Percentiles rank a stretch among this genome's conserved stretches.
Evolutionary conservation across 2,797 vertebrate species (phyloP).

Genomic region (Fistularia commersonii): DNA sequence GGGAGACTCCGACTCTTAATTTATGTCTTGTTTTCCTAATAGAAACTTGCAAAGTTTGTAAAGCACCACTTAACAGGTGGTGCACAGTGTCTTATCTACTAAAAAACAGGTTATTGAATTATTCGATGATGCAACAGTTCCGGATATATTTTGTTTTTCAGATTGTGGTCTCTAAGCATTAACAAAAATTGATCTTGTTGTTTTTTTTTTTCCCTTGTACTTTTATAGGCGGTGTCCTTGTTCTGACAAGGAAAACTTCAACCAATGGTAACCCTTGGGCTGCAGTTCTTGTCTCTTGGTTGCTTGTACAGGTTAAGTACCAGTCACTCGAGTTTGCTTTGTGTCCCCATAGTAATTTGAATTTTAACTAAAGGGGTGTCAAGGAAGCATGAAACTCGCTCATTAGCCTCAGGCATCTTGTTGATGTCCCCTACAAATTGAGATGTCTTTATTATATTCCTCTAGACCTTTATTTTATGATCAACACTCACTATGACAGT

Average conservation of each 20-base stretch:
- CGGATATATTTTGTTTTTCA: slow-evolving; percentile 54
- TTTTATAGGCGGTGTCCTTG: slow-evolving; percentile 71
- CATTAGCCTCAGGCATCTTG: no score
- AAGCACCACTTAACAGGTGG: slow-evolving; percentile 56
- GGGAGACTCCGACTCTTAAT: slow-evolving; percentile 51
- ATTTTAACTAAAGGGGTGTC: no score
- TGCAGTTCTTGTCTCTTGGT: slow-evolving; percentile 81
- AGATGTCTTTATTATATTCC: no score
- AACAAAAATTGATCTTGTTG: not conserved
- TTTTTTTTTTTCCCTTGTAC: slow-evolving; percentile 11
- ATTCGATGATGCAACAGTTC: slow-evolving; percentile 29
- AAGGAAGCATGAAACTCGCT: no score
- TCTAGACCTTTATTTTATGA: no score
- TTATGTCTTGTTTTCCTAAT: slow-evolving; percentile 36
- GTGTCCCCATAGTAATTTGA: no score
- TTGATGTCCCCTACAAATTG: no score
- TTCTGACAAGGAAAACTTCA: slow-evolving; percentile 74
- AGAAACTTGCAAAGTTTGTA: slow-evolving; percentile 41
- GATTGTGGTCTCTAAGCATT: slow-evolving; percentile 32
- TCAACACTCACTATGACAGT: no score
- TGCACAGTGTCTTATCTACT: slow-evolving; percentile 34
- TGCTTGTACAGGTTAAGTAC: slow-evolving; percentile 76
- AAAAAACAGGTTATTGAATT: slow-evolving; percentile 22
- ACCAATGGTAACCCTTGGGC: slow-evolving; percentile 80
- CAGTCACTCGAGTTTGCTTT: not conserved